phyloP scores from a whole-genome alignment of 2,113 vertebrate genomes.

The Lepidothrix coronata region DNA sequence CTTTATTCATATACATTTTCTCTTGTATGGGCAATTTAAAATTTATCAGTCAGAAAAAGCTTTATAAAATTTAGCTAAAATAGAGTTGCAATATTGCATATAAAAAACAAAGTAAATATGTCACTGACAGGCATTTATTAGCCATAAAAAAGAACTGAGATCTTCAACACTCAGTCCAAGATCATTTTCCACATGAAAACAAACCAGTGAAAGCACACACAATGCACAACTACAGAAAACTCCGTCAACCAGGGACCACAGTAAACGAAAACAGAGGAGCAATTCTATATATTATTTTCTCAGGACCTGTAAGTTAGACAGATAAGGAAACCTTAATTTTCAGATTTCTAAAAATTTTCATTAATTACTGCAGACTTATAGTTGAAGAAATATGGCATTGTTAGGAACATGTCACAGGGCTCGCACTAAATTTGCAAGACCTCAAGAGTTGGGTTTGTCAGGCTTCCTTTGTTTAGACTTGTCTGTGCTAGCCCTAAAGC shows the following conservation, averaged over 20 bases:
- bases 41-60: background rate
- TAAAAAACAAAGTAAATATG: background rate
- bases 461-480: background rate
- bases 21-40: background rate
- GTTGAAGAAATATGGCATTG: background rate
- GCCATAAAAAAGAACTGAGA: background rate
- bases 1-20: background rate
- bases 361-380: background rate
- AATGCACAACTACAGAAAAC: background rate
- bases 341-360: background rate
- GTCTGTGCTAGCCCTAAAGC: background rate
- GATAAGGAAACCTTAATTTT: background rate
- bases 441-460: background rate
- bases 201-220: background rate
- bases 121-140: background rate
- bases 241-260: rapidly evolving
- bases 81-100: background rate
- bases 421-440: background rate
- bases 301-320: background rate
- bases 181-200: background rate
- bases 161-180: background rate
- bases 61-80: background rate
- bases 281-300: background rate
- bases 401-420: background rate
- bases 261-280: background rate